Conservation (phyloP, 2,797 vertebrate genomes). For the Meda fulgida region DNA sequence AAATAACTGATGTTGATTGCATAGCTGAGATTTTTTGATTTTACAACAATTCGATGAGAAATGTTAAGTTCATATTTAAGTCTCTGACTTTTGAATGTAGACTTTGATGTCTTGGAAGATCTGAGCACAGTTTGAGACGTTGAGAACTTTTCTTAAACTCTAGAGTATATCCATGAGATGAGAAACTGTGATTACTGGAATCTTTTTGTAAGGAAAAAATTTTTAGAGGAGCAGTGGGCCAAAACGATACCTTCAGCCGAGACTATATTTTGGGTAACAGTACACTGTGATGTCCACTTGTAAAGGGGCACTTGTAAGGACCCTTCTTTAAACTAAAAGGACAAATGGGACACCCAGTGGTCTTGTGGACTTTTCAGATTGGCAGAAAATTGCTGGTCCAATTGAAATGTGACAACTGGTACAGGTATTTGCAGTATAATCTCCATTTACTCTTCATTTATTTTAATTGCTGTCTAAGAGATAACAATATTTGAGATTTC, state of each 20-base stretch:
- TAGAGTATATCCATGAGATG: background rate
- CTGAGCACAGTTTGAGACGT: background rate
- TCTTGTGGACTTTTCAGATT: background rate
- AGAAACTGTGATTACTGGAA: background rate
- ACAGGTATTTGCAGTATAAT: background rate
- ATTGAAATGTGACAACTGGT: background rate
- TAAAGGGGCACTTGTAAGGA: background rate
- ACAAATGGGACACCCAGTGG: background rate
- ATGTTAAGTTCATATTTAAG: background rate
- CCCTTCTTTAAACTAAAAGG: background rate
- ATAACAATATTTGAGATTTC: background rate
- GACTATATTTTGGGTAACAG: background rate
- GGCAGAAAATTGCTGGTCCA: background rate
- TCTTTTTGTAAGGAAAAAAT: background rate
- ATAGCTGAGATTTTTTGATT: background rate
- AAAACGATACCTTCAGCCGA: background rate
- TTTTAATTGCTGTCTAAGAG: background rate
- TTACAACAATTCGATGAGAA: background rate
- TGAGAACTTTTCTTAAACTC: background rate
- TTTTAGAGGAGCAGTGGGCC: background rate
- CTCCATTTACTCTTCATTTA: background rate
- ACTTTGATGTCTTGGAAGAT: background rate
- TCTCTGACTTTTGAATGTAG: background rate
- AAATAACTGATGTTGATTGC: background rate
- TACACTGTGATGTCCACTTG: background rate